Percentiles rank a stretch among this genome's conserved stretches.
phyloP scores from a whole-genome alignment of 2,797 vertebrate species.

The Mycteria americana region DNA sequence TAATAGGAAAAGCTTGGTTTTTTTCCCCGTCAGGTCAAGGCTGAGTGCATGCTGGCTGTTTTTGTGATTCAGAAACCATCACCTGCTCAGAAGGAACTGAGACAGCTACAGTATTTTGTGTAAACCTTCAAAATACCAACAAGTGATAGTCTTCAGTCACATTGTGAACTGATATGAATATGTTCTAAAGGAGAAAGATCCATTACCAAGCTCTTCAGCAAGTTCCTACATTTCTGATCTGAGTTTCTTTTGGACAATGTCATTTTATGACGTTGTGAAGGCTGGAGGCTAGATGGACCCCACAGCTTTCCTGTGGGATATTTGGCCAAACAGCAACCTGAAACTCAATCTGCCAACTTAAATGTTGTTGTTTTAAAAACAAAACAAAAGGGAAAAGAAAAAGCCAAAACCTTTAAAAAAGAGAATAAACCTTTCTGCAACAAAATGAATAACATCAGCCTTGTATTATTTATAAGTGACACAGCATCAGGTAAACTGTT shows the following conservation, averaged over 20 bases:
- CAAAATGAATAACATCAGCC: background rate
- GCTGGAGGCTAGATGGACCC: background rate
- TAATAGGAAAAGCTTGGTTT: background rate
- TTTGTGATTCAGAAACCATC: background rate
- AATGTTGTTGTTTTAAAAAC: background rate
- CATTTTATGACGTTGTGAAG: conserved; percentile 7
- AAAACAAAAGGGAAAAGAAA: fast-evolving
- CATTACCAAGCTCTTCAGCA: conserved; percentile 3
- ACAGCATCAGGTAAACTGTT: conserved; percentile 10
- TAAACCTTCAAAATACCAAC: background rate
- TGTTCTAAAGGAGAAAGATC: background rate
- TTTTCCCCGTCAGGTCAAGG: background rate
- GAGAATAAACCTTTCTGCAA: background rate
- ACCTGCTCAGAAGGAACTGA: background rate
- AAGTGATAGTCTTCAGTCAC: background rate
- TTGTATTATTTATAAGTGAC: conserved; percentile 16
- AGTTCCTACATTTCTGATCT: background rate
- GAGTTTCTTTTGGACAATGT: background rate
- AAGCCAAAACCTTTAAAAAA: background rate
- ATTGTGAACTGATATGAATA: background rate
- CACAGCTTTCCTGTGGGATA: conserved; percentile 15
- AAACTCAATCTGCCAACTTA: conserved; percentile 6
- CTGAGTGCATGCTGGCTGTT: background rate
- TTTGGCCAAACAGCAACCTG: conserved; percentile 53
- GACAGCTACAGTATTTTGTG: background rate